Base-by-base conservation (phyloP, 2,888 invertebrate species). In the Beris morrisii region DNA sequence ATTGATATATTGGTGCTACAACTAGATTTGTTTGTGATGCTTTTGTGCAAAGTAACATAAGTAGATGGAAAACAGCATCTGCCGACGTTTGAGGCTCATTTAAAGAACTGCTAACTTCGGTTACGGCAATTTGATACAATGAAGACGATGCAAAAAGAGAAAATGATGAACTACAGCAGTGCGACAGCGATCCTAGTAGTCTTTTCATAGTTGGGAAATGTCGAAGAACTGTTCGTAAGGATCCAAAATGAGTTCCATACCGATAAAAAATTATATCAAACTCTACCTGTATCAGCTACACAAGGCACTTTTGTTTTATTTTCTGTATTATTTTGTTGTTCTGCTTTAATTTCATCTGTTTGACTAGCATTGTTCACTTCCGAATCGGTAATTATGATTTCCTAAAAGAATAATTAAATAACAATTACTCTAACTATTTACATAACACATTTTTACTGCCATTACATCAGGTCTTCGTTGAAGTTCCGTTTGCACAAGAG, bases 331-430 rank as follows among this genome's bases (percentile, higher is more conserved):
- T 83, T 83, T 43, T 84, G 82, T 74, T 87, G 86, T 73, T 87
- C 87, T 0, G 90, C 91, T 83, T 93, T 93, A 77, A 89, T 91
- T 79, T 94, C 93, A 77, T 94, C 93, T 0, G 93, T 94, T 82
- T 92, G 92, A 30, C 82, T 79, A 57, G 84, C 83, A 71, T 74
- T 79, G 0, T 75, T 82, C 1, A 78, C 76, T 70, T 76, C 83
- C 73, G 70, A 81, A 75, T 74, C 84, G 74, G 76, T 81, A 78
- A 83, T 71, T 72, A 79, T 73, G 73, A 82, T 79, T 77, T 75
- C 76, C 77, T 75, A 56, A 30, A 68, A 64, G 66, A 15, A 15
- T 22, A 22, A 38, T 38, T 9, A 38, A 38, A 15, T 48, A n/a
- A 9, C 48, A n/a, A 12, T 22, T 13, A 22, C 9, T 38, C 9